Percentiles rank a stretch among this genome's conserved stretches.
phyloP scores from a whole-genome alignment of 2,113 vertebrate genomes.

The Thermophis baileyi region DNA sequence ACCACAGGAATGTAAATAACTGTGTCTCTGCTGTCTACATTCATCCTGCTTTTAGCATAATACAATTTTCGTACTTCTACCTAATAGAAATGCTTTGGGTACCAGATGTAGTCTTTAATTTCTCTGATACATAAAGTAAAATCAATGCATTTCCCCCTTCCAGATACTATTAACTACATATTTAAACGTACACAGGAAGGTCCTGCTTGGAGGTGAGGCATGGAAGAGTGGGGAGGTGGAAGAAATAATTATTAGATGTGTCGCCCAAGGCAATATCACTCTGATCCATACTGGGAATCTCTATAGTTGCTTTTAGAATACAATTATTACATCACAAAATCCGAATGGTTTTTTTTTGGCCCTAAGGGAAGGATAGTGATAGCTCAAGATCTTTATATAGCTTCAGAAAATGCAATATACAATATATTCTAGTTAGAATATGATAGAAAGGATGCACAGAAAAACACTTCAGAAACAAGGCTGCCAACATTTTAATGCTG shows the following conservation, averaged over 20 bases:
- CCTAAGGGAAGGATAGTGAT: background rate
- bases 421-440: background rate
- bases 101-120: background rate
- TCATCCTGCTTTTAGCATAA: background rate
- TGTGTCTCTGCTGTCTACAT: background rate
- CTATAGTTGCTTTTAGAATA: background rate
- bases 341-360: background rate
- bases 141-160: background rate
- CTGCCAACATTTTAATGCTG: background rate
- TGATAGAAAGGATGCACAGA: background rate
- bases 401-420: background rate
- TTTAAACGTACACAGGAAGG: background rate
- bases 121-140: background rate
- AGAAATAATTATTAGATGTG: background rate
- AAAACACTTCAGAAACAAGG: background rate
- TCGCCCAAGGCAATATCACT: background rate
- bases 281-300: background rate
- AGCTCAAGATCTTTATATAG: background rate
- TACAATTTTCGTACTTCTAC: background rate
- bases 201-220: background rate
- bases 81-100: background rate
- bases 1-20: background rate
- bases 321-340: background rate
- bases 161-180: background rate
- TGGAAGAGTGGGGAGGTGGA: background rate